Evolutionary conservation across 2,113 vertebrate genomes (phyloP).

Genomic region (Bos javanicus): DNA sequence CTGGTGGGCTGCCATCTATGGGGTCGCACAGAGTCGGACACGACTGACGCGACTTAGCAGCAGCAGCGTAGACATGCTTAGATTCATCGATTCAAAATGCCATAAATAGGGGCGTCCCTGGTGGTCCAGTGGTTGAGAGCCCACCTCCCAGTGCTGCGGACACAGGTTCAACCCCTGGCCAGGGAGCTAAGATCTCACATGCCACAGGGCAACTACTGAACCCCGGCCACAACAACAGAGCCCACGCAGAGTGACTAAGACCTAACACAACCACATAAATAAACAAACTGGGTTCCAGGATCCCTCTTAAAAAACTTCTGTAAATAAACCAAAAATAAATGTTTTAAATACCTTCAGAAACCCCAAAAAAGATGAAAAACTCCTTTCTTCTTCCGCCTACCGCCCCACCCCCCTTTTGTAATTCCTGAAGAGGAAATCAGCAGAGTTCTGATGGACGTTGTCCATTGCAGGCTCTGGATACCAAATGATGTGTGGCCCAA

Average conservation of each 20-base stretch:
- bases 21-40: too few species aligned
- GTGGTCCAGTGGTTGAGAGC: neutral
- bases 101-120: neutral
- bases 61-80: neutral
- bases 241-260: neutral
- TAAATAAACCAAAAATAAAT: neutral
- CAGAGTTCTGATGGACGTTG: neutral
- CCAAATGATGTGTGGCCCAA: neutral
- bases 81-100: constrained; percentile 11
- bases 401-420: neutral
- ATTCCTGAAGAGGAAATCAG: neutral
- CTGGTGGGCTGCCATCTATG: too few species aligned
- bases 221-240: neutral
- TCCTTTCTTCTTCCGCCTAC: neutral
- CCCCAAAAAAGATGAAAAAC: neutral
- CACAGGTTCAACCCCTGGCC: neutral
- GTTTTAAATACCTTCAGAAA: constrained; percentile 25
- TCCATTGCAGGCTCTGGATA: neutral
- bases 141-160: neutral
- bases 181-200: neutral
- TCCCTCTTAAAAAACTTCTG: neutral
- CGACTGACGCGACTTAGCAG: too few species aligned
- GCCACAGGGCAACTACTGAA: neutral
- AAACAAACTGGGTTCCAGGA: neutral
- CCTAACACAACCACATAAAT: neutral